Percentiles rank a stretch among this genome's conserved stretches.
These are phyloP conservation scores for Limonius californicus DNA, from an alignment of 1,140 invertebrate genomes.

Conservation along the genomic window DNA sequence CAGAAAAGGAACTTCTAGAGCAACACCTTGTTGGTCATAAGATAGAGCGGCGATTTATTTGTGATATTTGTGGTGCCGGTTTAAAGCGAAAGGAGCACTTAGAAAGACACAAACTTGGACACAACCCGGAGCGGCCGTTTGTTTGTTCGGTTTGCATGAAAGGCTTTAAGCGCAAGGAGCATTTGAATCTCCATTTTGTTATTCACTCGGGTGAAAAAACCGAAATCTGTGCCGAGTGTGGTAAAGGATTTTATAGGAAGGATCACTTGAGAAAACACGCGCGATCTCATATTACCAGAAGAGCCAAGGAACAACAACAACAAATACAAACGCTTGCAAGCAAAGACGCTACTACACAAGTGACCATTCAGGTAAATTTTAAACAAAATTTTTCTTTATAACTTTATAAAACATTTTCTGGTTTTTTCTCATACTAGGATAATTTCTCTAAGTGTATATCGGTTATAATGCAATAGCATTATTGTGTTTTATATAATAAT, in stretches of 20 bases:
- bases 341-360: conserved; percentile 48
- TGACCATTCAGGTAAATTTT: conserved; percentile 56
- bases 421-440: too few relatives aligned
- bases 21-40: conserved; percentile 79
- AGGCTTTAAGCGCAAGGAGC: conserved; percentile 82
- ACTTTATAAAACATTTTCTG: too few relatives aligned
- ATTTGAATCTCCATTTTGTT: conserved; percentile 77
- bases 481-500: too few relatives aligned
- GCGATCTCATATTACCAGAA: conserved; percentile 72
- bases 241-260: conserved; percentile 75
- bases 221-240: conserved; percentile 80
- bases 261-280: conserved; percentile 78
- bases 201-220: conserved; percentile 83
- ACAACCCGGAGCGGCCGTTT: conserved; percentile 75
- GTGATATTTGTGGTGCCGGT: conserved; percentile 80
- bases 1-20: conserved; percentile 73
- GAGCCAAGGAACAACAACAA: conserved; percentile 78
- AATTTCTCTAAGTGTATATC: too few relatives aligned
- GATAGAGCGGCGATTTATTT: conserved; percentile 74
- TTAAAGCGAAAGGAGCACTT: conserved; percentile 79
- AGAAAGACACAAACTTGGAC: conserved; percentile 75
- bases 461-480: too few relatives aligned
- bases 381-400: too few relatives aligned
- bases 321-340: conserved; percentile 37
- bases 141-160: conserved; percentile 80